Evolutionary conservation across 1,140 invertebrate genomes (phyloP), one percentile per base, ranked within the genome.

Genomic region (Drosophila seguyi): DNA sequence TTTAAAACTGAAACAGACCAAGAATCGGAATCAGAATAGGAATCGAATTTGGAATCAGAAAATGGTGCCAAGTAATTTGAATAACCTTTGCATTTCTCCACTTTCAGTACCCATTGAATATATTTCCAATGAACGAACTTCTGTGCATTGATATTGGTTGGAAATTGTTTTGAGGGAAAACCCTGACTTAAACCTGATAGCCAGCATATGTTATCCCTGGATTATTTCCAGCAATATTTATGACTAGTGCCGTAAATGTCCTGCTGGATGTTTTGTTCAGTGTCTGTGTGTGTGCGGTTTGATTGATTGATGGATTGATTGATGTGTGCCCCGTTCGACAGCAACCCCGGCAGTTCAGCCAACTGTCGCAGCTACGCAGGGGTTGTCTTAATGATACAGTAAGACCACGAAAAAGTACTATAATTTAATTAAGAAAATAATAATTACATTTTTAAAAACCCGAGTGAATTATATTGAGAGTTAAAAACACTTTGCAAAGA

Each of bases 261-360:
- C 61, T 45, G 47, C 4, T 31, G 5, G 36, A 18, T 16, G 31
- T 55, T 69, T 69, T 20, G 62, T 34, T 45, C 48, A 67, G 47
- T 69, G 47, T 18, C 22, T 25, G 45, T 22, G 18, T 20, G 16
- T 53, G 27, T 29, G 62, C 29, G 62, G 47, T 45, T 71, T 68
- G 67, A 68, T 68, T 68, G 50, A 55, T 68, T 60, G 80, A 75
- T 79, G 31, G 75, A 65, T 84, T 75, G 81, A 83, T 83, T 83
- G 81, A 84, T 71, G 42, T 50, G 27, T 41, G 42, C 20, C 34
- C 45, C 62, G 18, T 66, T 36, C 61, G 36, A 66, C 65, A 66
- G 27, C 58, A 16, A 45, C 39, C 62, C 57, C 41, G n/a, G 34
- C 44, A 47, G 36, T 18, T 45, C 65, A 71, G 22, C 53, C 80